phyloP scores from a whole-genome alignment of 2,113 vertebrate species.

The Gopherus flavomarginatus region DNA sequence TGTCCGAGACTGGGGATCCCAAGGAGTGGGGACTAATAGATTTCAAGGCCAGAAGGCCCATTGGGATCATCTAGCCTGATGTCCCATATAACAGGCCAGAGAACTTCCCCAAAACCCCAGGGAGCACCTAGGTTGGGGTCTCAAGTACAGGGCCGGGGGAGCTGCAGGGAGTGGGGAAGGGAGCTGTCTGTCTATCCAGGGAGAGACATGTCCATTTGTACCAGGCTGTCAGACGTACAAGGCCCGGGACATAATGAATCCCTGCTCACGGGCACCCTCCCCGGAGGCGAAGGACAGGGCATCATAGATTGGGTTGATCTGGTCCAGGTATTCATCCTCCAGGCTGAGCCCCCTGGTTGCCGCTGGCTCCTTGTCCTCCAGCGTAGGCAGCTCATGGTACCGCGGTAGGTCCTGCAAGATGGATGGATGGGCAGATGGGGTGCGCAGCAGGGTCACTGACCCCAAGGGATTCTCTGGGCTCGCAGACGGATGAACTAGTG shows the following conservation, averaged over 20 bases:
- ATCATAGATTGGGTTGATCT: conserved; percentile 76
- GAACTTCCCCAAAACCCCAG: too few relatives aligned
- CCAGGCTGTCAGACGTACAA: conserved; percentile 70
- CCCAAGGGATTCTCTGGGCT: neutral
- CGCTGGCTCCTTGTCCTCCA: conserved; percentile 54
- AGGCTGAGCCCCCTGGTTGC: neutral
- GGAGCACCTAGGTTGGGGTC: neutral
- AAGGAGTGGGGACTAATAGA: neutral
- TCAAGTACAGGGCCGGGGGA: neutral
- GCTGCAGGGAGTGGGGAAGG: too few relatives aligned
- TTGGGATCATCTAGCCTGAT: neutral
- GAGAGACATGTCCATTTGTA: neutral
- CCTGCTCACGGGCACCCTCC: conserved; percentile 27
- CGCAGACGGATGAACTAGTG: neutral
- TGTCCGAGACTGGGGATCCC: too few relatives aligned
- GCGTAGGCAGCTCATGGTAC: conserved; percentile 69
- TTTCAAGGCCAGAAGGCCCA: neutral
- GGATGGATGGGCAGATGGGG: too few relatives aligned
- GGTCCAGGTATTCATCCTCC: conserved; percentile 67
- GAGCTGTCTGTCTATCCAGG: neutral
- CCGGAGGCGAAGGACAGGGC: conserved; percentile 45
- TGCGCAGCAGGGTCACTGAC: too few relatives aligned
- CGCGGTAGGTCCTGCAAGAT: conserved; percentile 58
- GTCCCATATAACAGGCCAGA: neutral
- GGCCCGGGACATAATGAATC: conserved; percentile 78